Conservation (phyloP, 2,888 invertebrate species). For the Plemyria rubiginata region DNA sequence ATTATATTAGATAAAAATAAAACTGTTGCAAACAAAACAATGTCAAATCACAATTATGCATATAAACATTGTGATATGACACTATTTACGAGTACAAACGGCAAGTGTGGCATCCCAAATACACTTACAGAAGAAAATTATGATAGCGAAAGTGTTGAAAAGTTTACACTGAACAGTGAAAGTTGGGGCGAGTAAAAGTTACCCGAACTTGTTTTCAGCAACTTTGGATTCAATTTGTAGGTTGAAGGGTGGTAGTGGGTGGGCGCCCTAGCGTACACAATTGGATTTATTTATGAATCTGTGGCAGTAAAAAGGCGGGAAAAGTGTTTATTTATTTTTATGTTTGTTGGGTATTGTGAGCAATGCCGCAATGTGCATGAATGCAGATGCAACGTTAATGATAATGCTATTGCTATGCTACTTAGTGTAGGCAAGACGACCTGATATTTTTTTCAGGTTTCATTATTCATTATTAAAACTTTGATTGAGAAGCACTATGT, state of each 20-base stretch:
- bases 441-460: too few relatives aligned
- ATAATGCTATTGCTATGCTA: too few relatives aligned
- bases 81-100: too few relatives aligned
- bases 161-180: conserved; percentile 75
- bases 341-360: conserved; percentile 12
- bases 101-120: neutral
- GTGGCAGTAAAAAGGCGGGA: conserved; percentile 49
- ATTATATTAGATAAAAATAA: too few relatives aligned
- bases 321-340: conserved; percentile 44
- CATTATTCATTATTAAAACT: too few relatives aligned
- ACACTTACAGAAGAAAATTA: conserved; percentile 47
- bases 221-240: conserved; percentile 76
- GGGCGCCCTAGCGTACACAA: conserved; percentile 50
- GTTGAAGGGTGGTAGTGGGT: conserved; percentile 46
- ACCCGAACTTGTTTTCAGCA: conserved; percentile 74
- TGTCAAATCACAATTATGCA: too few relatives aligned
- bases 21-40: too few relatives aligned
- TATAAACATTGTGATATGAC: too few relatives aligned
- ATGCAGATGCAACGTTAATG: neutral
- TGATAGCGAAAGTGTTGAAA: conserved; percentile 72
- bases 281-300: conserved; percentile 55
- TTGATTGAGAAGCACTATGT: too few relatives aligned
- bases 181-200: conserved; percentile 75
- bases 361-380: neutral
- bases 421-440: too few relatives aligned